Evolutionary conservation across 2,113 vertebrate genomes (phyloP).

Genomic region (Mobula hypostoma): DNA sequence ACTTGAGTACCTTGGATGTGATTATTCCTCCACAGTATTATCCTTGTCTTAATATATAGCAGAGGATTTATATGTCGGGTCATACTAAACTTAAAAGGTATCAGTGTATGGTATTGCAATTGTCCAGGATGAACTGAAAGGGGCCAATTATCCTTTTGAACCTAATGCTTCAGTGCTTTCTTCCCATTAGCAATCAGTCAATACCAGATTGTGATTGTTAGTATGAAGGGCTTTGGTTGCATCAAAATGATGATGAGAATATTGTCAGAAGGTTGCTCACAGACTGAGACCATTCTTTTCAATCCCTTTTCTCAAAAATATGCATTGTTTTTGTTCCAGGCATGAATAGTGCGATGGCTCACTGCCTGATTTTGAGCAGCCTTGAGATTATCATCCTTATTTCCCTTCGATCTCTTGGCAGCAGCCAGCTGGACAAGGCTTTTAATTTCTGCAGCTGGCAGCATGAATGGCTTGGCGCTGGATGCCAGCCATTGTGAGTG

Average conservation of each 20-base stretch:
- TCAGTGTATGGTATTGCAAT: neutral
- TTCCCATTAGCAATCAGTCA: neutral
- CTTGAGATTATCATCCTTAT: constrained; percentile 2
- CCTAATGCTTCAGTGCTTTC: neutral
- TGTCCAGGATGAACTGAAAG: too few relatives aligned
- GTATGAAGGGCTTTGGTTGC: neutral
- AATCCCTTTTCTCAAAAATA: neutral
- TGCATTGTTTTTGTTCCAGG: neutral
- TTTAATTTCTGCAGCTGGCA: constrained; percentile 20
- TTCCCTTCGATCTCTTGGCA: neutral
- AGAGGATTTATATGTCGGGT: neutral
- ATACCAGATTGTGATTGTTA: neutral
- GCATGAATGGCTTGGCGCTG: neutral
- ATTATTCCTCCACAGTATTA: neutral
- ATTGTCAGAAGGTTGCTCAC: neutral
- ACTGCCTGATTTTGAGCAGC: neutral
- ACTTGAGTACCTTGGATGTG: neutral
- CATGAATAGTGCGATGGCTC: neutral
- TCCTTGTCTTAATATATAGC: neutral
- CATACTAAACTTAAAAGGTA: neutral
- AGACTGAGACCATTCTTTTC: neutral
- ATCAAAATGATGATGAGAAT: neutral
- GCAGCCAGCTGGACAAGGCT: neutral
- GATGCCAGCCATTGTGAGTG: constrained; percentile 7
- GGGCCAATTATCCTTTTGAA: too few relatives aligned